Base-by-base conservation (phyloP, 2,888 invertebrate species). In the Drosophila greeni region DNA sequence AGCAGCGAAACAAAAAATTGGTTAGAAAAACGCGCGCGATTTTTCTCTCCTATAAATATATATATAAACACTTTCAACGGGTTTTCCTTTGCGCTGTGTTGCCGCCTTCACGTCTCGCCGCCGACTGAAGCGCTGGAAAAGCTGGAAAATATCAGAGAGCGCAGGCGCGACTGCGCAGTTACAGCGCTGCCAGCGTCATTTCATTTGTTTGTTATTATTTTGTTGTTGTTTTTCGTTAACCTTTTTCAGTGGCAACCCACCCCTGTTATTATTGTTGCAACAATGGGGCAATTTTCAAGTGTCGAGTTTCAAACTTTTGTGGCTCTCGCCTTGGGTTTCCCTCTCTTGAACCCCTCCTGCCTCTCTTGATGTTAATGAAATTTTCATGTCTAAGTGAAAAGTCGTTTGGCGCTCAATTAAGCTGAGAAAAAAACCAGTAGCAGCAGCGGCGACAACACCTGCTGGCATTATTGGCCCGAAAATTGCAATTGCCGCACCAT, bases 351-450 rank as follows among this genome's bases (percentile, higher is more conserved):
- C n/a, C n/a, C 24, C n/a, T 16, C 40, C 23, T 24, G 42, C 53
- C 49, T 42, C 49, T 45, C 29, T 43, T 33, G 39, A 34, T 57
- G 55, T 78, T 75, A 74, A 83, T 83, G 76, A 83, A 75, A 70
- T 70, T 72, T 79, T 76, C 72, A 68, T 66, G 82, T 76, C 66
- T 65, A 56, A 83, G 81, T 74, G 64, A 80, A 83, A 80, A 75
- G 83, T 73, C 73, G 76, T 75, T 83, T 71, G 74, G 37, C 34
- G 74, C 69, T 65, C 76, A 83, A 83, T 80, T 83, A 78, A 76
- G 60, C 55, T 37, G 12, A 59, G 31, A 61, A 57, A 43, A 61
- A 57, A 43, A 33, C n/a, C 68, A 60, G 45, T 62, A 56, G 67
- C 47, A 18, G 26, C 26, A 14, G 45, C 18, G 29, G 18, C 45